A percentile compares a stretch with the other conserved stretches of the same genome.
These are phyloP conservation scores for Pandemis cinnamomeana DNA, from an alignment of 2,888 invertebrate genomes.

Conservation along the genomic window DNA sequence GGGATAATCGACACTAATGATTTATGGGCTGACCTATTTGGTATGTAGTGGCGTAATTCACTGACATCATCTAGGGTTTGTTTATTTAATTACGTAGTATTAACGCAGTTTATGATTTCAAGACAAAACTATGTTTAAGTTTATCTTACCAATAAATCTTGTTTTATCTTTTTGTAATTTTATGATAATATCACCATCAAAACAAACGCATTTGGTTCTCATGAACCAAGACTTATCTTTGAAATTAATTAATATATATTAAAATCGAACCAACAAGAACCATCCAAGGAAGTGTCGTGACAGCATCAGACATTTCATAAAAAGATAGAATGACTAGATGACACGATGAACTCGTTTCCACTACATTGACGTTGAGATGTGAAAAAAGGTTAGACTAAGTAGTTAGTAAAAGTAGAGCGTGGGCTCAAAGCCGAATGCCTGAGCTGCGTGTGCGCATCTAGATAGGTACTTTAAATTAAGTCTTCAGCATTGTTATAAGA, in stretches of 20 bases:
- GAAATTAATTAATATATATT: too few relatives aligned
- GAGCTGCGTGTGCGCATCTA: conserved; percentile 2
- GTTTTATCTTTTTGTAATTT: too few relatives aligned
- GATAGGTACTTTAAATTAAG: neutral
- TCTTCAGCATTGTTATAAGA: conserved; percentile 2
- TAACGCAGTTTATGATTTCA: neutral
- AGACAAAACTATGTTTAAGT: neutral
- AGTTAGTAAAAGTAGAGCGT: conserved; percentile 24
- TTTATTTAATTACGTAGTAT: neutral
- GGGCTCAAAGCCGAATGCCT: conserved; percentile 15
- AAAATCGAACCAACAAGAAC: too few relatives aligned
- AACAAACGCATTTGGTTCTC: too few relatives aligned
- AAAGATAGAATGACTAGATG: conserved; percentile 10
- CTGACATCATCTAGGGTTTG: conserved; percentile 6
- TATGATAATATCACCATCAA: too few relatives aligned
- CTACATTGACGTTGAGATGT: conserved; percentile 10
- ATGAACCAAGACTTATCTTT: too few relatives aligned
- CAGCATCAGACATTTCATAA: neutral
- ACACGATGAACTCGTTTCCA: conserved; percentile 19
- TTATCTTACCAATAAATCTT: too few relatives aligned
- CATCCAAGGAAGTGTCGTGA: too few relatives aligned
- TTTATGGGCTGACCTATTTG: conserved; percentile 14
- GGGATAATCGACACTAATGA: conserved; percentile 16
- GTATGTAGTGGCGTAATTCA: conserved; percentile 1
- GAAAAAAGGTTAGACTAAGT: conserved; percentile 20